A percentile compares a stretch with the other conserved stretches of the same genome.
Conservation (phyloP, 2,888 invertebrate species). For the Cybosia mesomella region DNA sequence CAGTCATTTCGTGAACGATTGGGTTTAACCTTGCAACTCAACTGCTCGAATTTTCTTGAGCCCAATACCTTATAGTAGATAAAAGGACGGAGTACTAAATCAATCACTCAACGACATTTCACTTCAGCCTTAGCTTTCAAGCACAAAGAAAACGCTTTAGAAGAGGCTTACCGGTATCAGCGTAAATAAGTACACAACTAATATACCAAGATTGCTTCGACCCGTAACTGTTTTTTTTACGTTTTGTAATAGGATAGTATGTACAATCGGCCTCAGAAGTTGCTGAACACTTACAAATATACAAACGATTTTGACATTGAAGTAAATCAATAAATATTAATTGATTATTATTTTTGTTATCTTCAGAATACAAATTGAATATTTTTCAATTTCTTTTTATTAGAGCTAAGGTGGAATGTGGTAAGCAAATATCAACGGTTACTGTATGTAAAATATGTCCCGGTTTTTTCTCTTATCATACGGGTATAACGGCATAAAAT, state of each 20-base stretch:
- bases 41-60: conserved; percentile 13
- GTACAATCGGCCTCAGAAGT: no score
- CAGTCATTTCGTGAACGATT: not conserved
- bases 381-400: no score
- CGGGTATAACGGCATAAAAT: no score
- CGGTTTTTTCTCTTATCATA: no score
- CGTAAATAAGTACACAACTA: conserved; percentile 12
- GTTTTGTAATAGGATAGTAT: not conserved
- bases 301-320: no score
- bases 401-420: no score
- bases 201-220: conserved; percentile 7
- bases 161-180: conserved; percentile 14
- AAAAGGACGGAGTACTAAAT: conserved; percentile 30
- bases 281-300: no score
- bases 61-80: conserved; percentile 19
- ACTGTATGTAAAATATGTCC: no score
- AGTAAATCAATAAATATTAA: no score
- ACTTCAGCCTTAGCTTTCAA: conserved; percentile 10
- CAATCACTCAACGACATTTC: conserved; percentile 35
- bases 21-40: conserved; percentile 8
- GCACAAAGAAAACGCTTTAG: conserved; percentile 38
- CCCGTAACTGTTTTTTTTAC: conserved; percentile 21
- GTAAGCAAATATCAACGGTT: no score
- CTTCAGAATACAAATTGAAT: no score
- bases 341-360: no score